Evolutionary conservation across 2,113 vertebrate species (phyloP).

Genomic region (Microcebus ravelobensis): DNA sequence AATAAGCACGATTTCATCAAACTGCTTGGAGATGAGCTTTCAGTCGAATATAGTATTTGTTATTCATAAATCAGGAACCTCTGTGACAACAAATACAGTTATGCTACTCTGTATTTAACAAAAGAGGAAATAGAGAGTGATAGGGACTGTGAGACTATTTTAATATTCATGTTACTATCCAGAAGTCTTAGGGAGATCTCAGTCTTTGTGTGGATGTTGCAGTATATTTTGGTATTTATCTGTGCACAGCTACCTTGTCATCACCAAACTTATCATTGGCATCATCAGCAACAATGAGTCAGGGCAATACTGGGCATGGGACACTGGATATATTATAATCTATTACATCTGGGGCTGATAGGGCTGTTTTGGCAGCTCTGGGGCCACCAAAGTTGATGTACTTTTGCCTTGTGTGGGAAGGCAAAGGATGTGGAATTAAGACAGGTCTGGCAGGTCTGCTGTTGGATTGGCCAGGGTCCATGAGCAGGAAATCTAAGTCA

Average conservation of each 20-base stretch:
- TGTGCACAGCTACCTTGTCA: background rate
- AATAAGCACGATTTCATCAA: background rate
- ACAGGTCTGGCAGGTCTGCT: background rate
- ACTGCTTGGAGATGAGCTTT: background rate
- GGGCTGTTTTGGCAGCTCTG: background rate
- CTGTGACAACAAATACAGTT: background rate
- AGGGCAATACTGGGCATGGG: background rate
- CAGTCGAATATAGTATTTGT: background rate
- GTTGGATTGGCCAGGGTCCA: slow-evolving; percentile 35
- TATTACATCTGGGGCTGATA: background rate
- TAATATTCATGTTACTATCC: background rate
- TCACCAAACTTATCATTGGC: background rate
- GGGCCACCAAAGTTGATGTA: slow-evolving; percentile 55
- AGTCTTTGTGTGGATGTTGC: background rate
- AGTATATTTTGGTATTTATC: background rate
- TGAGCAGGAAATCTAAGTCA: slow-evolving; percentile 39
- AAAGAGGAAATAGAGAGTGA: background rate
- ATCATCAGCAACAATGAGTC: background rate
- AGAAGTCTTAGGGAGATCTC: background rate
- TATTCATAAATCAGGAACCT: background rate
- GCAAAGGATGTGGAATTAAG: slow-evolving; percentile 9
- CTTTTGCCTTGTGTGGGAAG: background rate
- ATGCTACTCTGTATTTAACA: background rate
- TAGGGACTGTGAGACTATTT: background rate
- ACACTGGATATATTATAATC: background rate